Percentiles rank a stretch among this genome's conserved stretches.
phyloP scores from a whole-genome alignment of 1,140 invertebrate genomes.

The Heliconius hewitsoni region DNA sequence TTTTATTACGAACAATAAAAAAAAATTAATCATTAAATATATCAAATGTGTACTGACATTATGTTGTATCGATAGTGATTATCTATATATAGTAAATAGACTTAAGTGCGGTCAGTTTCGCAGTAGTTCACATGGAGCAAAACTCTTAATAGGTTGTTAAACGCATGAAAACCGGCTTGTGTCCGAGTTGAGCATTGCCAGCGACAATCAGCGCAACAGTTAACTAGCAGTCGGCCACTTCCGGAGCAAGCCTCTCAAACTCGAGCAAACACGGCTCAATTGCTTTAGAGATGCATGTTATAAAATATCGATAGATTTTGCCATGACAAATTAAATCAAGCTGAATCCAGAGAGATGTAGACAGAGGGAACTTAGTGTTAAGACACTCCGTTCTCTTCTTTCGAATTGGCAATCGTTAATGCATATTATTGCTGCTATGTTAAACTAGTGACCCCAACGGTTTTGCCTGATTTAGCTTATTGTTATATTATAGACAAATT shows the following conservation, averaged over 20 bases:
- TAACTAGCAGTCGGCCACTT: constrained; percentile 71
- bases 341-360: too few species aligned
- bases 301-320: constrained; percentile 43
- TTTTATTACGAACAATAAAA: constrained; percentile 22
- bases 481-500: too few species aligned
- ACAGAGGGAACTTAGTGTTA: too few species aligned
- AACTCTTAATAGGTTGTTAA: constrained; percentile 45
- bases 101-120: constrained; percentile 7
- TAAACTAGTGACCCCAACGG: too few species aligned
- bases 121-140: constrained; percentile 23
- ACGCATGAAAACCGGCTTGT: constrained; percentile 37
- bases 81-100: neutral
- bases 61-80: too few species aligned
- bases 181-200: constrained; percentile 33
- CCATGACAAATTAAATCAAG: too few species aligned
- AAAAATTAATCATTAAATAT: neutral
- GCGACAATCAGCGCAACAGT: constrained; percentile 75
- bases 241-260: constrained; percentile 67
- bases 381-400: too few species aligned
- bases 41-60: too few species aligned
- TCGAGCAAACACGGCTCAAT: constrained; percentile 70
- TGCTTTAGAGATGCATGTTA: constrained; percentile 55
- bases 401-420: neutral
- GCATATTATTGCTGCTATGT: too few species aligned
- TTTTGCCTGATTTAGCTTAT: too few species aligned